These are phyloP conservation scores for Meda fulgida DNA, from an alignment of 2,797 vertebrate species.

Conservation along the genomic window DNA sequence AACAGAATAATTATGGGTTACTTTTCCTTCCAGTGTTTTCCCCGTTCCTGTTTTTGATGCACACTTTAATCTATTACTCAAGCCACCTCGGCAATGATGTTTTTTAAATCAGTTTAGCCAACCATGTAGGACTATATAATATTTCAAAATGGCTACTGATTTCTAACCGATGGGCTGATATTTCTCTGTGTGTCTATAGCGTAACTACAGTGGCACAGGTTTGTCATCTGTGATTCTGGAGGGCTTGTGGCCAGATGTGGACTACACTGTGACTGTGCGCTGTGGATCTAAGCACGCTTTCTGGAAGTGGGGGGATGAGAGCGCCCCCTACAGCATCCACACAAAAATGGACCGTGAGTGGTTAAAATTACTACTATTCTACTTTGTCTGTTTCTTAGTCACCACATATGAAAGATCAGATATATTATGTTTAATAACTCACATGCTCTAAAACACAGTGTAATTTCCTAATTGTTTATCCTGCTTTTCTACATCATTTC, in stretches of 20 bases:
- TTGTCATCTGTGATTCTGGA: conserved; percentile 64
- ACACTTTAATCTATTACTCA: neutral
- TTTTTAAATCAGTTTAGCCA: neutral
- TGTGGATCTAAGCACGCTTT: conserved; percentile 74
- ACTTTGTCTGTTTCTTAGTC: neutral
- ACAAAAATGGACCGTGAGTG: conserved; percentile 72
- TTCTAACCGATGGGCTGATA: neutral
- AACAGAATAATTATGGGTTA: neutral
- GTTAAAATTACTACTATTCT: neutral
- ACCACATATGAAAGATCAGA: neutral
- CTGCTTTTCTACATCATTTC: neutral
- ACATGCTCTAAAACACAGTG: neutral
- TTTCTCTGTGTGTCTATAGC: conserved; percentile 59
- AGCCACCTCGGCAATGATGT: neutral
- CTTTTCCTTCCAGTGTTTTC: neutral
- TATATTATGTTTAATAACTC: neutral
- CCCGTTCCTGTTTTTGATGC: neutral
- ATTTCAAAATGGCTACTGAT: neutral
- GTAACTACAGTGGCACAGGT: conserved; percentile 68
- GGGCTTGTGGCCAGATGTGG: conserved; percentile 68
- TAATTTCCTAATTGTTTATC: neutral
- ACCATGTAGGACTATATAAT: neutral
- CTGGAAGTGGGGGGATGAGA: conserved; percentile 82
- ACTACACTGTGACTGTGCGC: conserved; percentile 68
- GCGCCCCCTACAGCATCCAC: conserved; percentile 64